Evolutionary conservation across 2,113 vertebrate species (phyloP).

Genomic region (crab-eating macaque (Macaca fascicularis)): T2T-MFA8v1.1 NC_088392.1:63974001-63974500

Average conservation of each 20-base stretch:
- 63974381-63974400: not conserved
- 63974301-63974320: not conserved
- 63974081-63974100: not conserved
- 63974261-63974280: not conserved
- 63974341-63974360: not conserved
- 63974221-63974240: not conserved
- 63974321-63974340: not conserved
- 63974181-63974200: slow-evolving; percentile 1
- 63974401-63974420: not conserved
- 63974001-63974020: not conserved
- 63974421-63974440: not conserved
- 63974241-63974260: not conserved
- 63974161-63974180: not conserved
- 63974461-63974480: not conserved
- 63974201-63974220: not conserved
- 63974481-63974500: not conserved
- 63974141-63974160: not conserved
- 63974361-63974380: not conserved
- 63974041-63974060: not conserved
- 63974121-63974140: slow-evolving; percentile 13
- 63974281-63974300: not conserved
- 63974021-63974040: not conserved
- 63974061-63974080: not conserved
- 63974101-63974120: not conserved
- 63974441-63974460: not conserved